Conservation (phyloP, 2,113 vertebrate genomes). For the Oxygymnocypris stewartii region DNA sequence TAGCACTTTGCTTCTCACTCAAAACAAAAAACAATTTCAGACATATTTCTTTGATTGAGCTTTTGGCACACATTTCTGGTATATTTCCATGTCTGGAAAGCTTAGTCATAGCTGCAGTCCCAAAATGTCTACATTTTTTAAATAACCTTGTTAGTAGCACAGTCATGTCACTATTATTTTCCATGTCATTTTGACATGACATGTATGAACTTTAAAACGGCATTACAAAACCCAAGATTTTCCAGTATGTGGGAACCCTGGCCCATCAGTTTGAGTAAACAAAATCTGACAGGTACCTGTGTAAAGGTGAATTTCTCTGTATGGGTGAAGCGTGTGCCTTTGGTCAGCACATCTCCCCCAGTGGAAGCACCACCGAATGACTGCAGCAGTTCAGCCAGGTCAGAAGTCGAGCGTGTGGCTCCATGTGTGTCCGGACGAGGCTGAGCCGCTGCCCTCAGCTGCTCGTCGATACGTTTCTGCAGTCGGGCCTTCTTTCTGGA, state of each 20-base stretch:
- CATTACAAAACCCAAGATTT: neutral
- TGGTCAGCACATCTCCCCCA: conserved; percentile 66
- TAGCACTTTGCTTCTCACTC: neutral
- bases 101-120: neutral
- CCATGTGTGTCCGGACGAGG: conserved; percentile 57
- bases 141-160: neutral
- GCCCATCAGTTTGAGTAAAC: neutral
- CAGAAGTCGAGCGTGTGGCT: conserved; percentile 63
- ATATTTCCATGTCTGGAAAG: neutral
- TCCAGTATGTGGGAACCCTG: neutral
- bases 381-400: conserved; percentile 80
- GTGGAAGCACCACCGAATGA: conserved; percentile 69
- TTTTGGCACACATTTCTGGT: neutral
- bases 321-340: conserved; percentile 88
- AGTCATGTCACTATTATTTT: neutral
- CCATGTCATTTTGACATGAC: too few relatives aligned
- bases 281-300: conserved; percentile 69
- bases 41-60: neutral
- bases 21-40: neutral
- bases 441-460: conserved; percentile 74
- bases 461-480: conserved; percentile 81
- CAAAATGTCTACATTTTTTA: neutral
- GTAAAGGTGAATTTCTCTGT: conserved; percentile 86
- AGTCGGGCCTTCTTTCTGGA: conserved; percentile 76
- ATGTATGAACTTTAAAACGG: conserved; percentile 1